A percentile compares a stretch with the other conserved stretches of the same genome.
Conservation (phyloP, 2,113 vertebrate species). For the Pollachius pollachius region DNA sequence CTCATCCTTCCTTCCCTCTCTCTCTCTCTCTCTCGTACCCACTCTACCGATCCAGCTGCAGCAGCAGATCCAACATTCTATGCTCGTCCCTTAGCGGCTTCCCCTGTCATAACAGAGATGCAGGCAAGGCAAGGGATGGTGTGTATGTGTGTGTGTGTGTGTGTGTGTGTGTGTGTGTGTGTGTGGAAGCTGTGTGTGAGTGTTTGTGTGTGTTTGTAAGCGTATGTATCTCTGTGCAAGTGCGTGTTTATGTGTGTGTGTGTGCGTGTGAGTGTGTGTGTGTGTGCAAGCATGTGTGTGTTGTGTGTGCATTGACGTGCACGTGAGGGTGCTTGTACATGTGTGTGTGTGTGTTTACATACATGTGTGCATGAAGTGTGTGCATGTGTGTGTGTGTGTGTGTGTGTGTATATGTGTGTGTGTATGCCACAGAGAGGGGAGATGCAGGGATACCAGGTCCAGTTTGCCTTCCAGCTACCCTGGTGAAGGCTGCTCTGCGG, state of each 20-base stretch:
- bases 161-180: background rate
- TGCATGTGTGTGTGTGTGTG: too few relatives aligned
- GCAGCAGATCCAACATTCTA: slow-evolving; percentile 21
- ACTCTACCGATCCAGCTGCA: background rate
- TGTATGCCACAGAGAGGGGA: too few relatives aligned
- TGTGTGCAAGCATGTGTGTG: too few relatives aligned
- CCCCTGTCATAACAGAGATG: slow-evolving; percentile 33
- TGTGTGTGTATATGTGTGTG: too few relatives aligned
- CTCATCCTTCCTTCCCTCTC: slow-evolving; percentile 7
- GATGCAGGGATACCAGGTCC: too few relatives aligned
- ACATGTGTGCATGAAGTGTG: too few relatives aligned
- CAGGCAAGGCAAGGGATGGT: slow-evolving; percentile 32
- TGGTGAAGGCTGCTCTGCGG: too few relatives aligned
- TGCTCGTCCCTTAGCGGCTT: slow-evolving; percentile 38
- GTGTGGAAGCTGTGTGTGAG: background rate
- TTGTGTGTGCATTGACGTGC: too few relatives aligned
- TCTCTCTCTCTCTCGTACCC: background rate
- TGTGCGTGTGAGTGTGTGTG: background rate
- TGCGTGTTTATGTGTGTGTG: slow-evolving; percentile 5
- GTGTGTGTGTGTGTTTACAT: too few relatives aligned
- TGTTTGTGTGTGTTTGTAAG: background rate
- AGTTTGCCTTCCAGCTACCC: too few relatives aligned
- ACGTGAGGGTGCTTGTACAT: too few relatives aligned
- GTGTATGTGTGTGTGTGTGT: slow-evolving; percentile 15
- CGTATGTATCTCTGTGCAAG: background rate